Conservation (phyloP, 2,797 vertebrate species). For the Gobio occitaniae region DNA sequence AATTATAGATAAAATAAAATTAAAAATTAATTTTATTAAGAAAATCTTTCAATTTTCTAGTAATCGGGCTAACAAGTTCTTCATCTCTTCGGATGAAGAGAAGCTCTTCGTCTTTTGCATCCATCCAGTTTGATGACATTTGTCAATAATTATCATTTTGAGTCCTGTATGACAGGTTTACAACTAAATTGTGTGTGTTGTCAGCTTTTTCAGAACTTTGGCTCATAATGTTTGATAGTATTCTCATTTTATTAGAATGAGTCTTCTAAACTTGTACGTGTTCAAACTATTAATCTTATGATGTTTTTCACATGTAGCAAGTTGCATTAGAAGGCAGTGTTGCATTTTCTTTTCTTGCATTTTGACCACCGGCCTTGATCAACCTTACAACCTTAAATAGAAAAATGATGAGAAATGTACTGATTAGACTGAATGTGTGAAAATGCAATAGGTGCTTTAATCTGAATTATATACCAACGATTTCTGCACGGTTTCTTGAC, state of each 20-base stretch:
- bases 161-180: background rate
- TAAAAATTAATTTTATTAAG: background rate
- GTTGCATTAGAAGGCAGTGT: background rate
- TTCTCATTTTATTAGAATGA: background rate
- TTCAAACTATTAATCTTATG: background rate
- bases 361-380: background rate
- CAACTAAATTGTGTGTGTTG: background rate
- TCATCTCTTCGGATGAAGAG: background rate
- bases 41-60: background rate
- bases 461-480: background rate
- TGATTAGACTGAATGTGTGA: background rate
- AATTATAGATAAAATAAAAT: no score
- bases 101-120: background rate
- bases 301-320: background rate
- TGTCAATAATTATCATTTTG: background rate
- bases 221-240: background rate
- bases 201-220: background rate
- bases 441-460: background rate
- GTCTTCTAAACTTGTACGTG: background rate
- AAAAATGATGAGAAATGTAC: background rate
- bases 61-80: background rate
- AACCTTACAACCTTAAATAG: constrained; percentile 2
- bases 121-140: background rate
- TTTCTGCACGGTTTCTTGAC: background rate
- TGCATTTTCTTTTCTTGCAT: constrained; percentile 17